Evolutionary conservation across 2,113 vertebrate genomes (phyloP), one percentile per base, ranked within the genome.

Genomic region (Rhinogobius similis): DNA sequence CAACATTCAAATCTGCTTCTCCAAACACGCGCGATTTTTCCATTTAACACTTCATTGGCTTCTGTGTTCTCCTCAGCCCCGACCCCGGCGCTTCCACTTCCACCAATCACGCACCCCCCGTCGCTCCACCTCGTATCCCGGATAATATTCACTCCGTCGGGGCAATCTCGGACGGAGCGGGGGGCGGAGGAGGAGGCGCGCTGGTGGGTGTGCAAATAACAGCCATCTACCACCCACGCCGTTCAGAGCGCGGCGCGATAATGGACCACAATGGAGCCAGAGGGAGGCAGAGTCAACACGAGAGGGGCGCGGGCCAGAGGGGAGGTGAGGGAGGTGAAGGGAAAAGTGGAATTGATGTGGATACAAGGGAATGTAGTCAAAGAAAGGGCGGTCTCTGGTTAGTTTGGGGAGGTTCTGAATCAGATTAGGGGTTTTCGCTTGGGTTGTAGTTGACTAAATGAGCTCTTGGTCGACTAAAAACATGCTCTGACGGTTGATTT

Each of bases 41-140:
- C 92, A 93, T 95, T 97, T 95, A 95, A 94, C 95, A 95, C 92
- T 92, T 83, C 94, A 94, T 95, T 95, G 94, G 93, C 84, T 93
- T 83, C 92, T 80, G 77, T 89, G 83, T 87, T 94, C 90, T 93
- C 91, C 79, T 80, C 90, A 82, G 90, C 92, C 88, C 73, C 77
- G 85, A 78, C 79, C 48, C 10, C 21, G 50, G 50, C 32, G 32
- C 32, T 36, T 36, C 32, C 81, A 83, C 87, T 87, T 84, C 82
- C 86, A 73, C 81, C 86, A 86, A 86, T 78, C 87, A 87, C 67
- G 76, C 70, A 73, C 73, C 75, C 79, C 71, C 78, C 64, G 72
- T 64, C 62, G 74, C 79, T 81, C 77, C 12, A 69, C 73, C 77
- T 75, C 82, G 73, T 79, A 75, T 65, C 76, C 77, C 66, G 68